Evolutionary conservation across 2,113 vertebrate genomes (phyloP).

Genomic region (Notothenia coriiceps): DNA sequence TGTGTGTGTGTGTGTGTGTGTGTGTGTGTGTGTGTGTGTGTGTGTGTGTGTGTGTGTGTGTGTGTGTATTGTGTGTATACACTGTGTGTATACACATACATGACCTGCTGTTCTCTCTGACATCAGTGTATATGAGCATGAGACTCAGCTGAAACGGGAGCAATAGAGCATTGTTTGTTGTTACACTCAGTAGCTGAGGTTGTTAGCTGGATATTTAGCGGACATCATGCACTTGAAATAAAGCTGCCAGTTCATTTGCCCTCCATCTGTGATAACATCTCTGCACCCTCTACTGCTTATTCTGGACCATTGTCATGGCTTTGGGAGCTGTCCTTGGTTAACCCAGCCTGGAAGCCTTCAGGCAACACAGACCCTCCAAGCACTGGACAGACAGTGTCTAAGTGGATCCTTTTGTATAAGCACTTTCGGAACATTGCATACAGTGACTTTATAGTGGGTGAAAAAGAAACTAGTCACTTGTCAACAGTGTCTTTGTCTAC

Average conservation of each 20-base stretch:
- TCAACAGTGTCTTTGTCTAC: neutral
- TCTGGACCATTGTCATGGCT: slow-evolving; percentile 50
- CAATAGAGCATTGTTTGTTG: neutral
- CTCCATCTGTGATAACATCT: slow-evolving; percentile 17
- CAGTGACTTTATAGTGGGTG: neutral
- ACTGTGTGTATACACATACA: neutral
- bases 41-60: too few species aligned
- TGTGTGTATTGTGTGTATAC: neutral
- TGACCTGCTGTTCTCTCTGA: neutral
- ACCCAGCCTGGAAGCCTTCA: slow-evolving; percentile 8
- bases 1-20: neutral
- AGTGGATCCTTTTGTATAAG: neutral
- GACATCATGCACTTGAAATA: neutral
- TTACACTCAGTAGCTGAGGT: neutral
- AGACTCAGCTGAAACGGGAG: neutral
- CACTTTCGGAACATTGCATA: neutral
- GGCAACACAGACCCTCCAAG: neutral
- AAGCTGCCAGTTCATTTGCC: slow-evolving; percentile 11
- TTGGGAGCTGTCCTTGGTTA: slow-evolving; percentile 45
- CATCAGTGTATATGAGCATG: neutral
- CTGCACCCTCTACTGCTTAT: slow-evolving; percentile 57
- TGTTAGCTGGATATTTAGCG: neutral
- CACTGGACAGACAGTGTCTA: neutral
- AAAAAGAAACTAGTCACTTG: neutral
- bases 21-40: too few species aligned